Conservation (phyloP, 2,888 invertebrate genomes). For the Idaea dimidiata region DNA sequence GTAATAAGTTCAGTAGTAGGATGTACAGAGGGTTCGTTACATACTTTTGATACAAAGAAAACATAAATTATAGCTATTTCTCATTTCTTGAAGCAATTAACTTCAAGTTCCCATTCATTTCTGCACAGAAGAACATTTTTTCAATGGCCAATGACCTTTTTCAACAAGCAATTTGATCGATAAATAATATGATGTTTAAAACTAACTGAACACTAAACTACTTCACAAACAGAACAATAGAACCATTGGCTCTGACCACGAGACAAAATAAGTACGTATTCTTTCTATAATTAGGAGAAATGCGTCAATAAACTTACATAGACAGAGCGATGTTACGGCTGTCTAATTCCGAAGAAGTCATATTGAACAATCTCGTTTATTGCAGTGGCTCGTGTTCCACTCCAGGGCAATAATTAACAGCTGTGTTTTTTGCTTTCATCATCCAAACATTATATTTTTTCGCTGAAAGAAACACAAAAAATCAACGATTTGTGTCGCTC, state of each 20-base stretch:
- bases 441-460: constrained; percentile 64
- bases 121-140: constrained; percentile 17
- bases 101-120: not conserved
- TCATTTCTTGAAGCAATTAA: not conserved
- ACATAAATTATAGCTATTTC: not conserved
- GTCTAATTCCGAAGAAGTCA: constrained; percentile 75
- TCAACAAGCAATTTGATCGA: constrained; percentile 18
- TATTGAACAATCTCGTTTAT: constrained; percentile 47
- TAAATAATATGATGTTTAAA: constrained; percentile 19
- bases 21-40: not conserved
- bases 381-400: constrained; percentile 50
- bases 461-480: constrained; percentile 56
- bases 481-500: constrained; percentile 21
- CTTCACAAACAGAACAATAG: constrained; percentile 43
- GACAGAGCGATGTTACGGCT: constrained; percentile 73
- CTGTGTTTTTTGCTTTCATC: constrained; percentile 70
- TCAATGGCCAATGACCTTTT: constrained; percentile 33
- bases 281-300: constrained; percentile 58
- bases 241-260: constrained; percentile 32
- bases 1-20: constrained; percentile 7
- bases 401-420: constrained; percentile 53
- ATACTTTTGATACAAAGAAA: not conserved
- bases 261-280: constrained; percentile 45
- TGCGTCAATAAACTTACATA: constrained; percentile 67
- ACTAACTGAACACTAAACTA: constrained; percentile 24